These are phyloP conservation scores for Nesoenas mayeri DNA, from an alignment of 2,113 vertebrate species.

Conservation along the genomic window DNA sequence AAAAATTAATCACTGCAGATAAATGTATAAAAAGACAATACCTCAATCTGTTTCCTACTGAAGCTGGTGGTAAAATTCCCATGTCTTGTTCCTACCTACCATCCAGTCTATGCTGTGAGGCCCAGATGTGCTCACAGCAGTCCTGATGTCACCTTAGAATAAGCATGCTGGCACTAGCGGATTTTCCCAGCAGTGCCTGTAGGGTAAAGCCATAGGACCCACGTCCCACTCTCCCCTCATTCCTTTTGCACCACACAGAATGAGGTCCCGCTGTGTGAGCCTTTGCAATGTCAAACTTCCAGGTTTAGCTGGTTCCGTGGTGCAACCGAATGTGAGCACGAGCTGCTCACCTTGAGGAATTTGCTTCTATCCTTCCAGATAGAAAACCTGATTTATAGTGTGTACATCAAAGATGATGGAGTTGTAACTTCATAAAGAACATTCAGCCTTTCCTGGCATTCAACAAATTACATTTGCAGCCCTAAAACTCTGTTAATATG, in stretches of 20 bases:
- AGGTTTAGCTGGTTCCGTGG: neutral
- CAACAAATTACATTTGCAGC: neutral
- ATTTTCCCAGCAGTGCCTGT: neutral
- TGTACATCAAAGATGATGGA: neutral
- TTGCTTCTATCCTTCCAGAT: neutral
- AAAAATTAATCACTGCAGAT: conserved; percentile 52
- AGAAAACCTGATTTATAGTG: neutral
- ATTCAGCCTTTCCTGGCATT: neutral
- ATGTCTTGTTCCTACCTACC: neutral
- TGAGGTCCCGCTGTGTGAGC: fast-evolving
- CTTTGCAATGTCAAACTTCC: neutral
- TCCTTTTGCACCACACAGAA: neutral
- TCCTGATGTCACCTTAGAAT: neutral
- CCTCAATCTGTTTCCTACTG: neutral
- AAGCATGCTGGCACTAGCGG: neutral
- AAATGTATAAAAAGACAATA: neutral
- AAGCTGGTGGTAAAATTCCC: neutral
- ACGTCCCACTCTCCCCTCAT: neutral
- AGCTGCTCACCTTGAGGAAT: neutral
- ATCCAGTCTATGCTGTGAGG: neutral
- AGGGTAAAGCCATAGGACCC: neutral
- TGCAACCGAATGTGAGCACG: fast-evolving
- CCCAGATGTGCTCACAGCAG: conserved; percentile 14
- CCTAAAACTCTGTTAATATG: neutral
- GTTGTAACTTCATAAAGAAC: neutral